Base-by-base conservation (phyloP, 1,140 invertebrate species). In the Drosophila mayri region DNA sequence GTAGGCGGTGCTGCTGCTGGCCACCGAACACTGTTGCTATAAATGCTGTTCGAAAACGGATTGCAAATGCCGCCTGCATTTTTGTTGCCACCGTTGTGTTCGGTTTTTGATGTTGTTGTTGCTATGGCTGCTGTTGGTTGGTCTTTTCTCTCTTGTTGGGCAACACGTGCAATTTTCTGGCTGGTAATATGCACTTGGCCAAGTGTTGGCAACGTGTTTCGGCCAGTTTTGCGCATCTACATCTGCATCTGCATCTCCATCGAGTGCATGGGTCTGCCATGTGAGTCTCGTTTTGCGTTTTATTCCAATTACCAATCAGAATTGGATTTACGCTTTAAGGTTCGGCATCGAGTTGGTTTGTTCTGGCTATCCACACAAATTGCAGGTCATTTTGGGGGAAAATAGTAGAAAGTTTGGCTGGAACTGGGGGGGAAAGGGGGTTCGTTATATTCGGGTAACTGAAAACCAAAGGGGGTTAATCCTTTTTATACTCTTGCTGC, bases 261-360 rank as follows among this genome's bases (percentile, higher is more conserved):
- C 58, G 35, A 46, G 49, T 58, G 40, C 59, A 16, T 32, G 41
- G 52, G 35, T 60, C 50, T 43, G 46, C 63, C 47, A 30, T 54
- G 61, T 43, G 35, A 18, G 47, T 55, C 47, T 81, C 58, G 57
- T 30, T 46, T 66, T 57, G 55, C 61, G 57, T 67, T 88, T 87
- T 79, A 83, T 88, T 84, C 84, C 76, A 83, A 83, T 87, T 87
- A 84, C 84, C 84, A 88, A 88, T 87, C 67, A 64, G 54, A 80
- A 84, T 88, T 80, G 72, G 80, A 88, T 84, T 88, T 84, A 41
- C 72, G 79, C 72, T 83, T 88, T 83, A 83, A 83, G 55, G 46
- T 22, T 47, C 32, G 25, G 38, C 10, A 52, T 20, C 59, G 8
- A 40, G 18, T 7, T n/a, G 41, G 32, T 54, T 22, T 37, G 50